phyloP scores from a whole-genome alignment of 2,113 vertebrate species.

The Pterocles orientalis region DNA sequence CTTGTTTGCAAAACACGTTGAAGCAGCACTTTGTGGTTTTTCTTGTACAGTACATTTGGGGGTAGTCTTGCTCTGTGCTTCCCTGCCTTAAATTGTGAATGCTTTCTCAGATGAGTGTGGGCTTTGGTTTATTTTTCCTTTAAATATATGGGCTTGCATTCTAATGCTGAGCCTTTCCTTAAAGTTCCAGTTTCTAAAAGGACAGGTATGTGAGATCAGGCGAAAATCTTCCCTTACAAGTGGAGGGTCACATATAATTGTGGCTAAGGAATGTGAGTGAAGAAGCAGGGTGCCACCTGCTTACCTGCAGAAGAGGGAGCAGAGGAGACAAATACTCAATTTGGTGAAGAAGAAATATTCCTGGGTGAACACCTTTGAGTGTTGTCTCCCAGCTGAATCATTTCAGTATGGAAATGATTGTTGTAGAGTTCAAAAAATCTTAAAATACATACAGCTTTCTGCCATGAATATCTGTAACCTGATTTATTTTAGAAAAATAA shows the following conservation, averaged over 20 bases:
- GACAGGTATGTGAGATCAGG: neutral
- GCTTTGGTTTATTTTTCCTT: neutral
- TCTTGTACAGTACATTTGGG: conserved; percentile 29
- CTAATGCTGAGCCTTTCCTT: neutral
- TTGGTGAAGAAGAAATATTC: neutral
- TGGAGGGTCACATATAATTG: neutral
- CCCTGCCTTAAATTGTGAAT: neutral
- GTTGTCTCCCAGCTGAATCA: neutral
- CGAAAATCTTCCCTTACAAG: neutral
- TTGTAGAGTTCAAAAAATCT: neutral
- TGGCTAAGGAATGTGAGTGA: neutral
- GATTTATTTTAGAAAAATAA: neutral
- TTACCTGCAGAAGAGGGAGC: neutral
- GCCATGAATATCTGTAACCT: neutral
- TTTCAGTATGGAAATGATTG: neutral
- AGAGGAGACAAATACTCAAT: neutral
- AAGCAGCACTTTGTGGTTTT: neutral
- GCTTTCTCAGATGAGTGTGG: neutral
- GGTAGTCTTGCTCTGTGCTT: conserved; percentile 53
- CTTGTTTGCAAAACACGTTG: neutral
- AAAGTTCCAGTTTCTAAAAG: neutral
- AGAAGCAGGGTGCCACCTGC: neutral
- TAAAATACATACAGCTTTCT: neutral
- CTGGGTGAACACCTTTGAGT: neutral
- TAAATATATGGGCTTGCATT: neutral